Percentiles rank a stretch among this genome's conserved stretches.
Evolutionary conservation across 2,888 invertebrate genomes (phyloP).

Genomic region (Tridacna crocea): DNA sequence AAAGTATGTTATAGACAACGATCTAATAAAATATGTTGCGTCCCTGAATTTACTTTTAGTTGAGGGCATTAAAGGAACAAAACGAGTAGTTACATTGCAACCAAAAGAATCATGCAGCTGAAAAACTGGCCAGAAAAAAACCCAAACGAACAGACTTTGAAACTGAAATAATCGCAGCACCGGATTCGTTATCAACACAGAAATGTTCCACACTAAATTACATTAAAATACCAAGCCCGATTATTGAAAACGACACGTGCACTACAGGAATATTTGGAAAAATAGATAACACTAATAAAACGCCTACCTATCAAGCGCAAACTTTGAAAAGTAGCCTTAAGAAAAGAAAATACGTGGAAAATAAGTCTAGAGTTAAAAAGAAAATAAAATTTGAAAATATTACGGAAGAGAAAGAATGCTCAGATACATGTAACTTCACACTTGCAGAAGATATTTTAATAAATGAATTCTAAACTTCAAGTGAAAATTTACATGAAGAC

Average conservation of each 20-base stretch:
- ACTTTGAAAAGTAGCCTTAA: not conserved
- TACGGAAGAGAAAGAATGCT: too few relatives aligned
- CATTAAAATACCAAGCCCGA: too few relatives aligned
- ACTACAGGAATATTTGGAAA: too few relatives aligned
- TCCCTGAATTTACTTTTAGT: constrained; percentile 27
- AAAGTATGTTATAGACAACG: constrained; percentile 18
- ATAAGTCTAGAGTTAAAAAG: not conserved
- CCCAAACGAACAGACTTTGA: not conserved
- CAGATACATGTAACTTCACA: too few relatives aligned
- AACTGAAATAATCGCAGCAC: not conserved
- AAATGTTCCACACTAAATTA: not conserved
- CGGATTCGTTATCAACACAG: not conserved
- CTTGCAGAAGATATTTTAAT: too few relatives aligned
- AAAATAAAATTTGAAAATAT: too few relatives aligned
- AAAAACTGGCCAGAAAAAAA: constrained; percentile 2
- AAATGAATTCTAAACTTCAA: too few relatives aligned
- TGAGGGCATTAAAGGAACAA: constrained; percentile 12
- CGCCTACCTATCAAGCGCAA: not conserved
- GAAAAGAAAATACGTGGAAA: not conserved
- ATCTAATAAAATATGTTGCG: constrained; percentile 23
- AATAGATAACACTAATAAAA: not conserved
- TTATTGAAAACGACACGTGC: too few relatives aligned
- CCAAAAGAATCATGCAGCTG: constrained; percentile 27
- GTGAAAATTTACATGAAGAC: too few relatives aligned
- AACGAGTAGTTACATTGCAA: constrained; percentile 23